phyloP scores from a whole-genome alignment of 2,113 vertebrate genomes.

The Egretta garzetta region DNA sequence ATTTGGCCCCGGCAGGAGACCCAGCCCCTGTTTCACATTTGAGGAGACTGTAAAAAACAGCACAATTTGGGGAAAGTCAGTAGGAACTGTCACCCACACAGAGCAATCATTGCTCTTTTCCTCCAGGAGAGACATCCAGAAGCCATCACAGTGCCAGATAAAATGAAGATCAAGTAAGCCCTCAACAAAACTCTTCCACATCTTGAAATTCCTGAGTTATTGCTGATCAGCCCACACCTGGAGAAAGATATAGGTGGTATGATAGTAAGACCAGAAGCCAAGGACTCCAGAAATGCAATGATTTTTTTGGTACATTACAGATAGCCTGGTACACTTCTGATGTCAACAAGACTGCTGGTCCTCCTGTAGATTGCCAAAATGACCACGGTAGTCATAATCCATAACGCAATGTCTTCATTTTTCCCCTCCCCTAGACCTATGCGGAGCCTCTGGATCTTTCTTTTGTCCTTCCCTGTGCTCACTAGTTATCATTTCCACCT shows the following conservation, averaged over 20 bases:
- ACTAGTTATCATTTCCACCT: not conserved
- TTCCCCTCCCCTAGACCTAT: not conserved
- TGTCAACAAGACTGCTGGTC: not conserved
- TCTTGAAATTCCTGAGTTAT: not conserved
- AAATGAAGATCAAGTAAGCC: not conserved
- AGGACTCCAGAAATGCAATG: accelerated
- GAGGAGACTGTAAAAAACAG: not conserved
- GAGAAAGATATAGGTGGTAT: not conserved
- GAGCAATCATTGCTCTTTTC: not conserved
- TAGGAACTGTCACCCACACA: not conserved
- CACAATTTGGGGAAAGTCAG: not conserved
- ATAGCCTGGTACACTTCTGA: not conserved
- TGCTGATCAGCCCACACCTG: not conserved
- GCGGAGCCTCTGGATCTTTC: not conserved
- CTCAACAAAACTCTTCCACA: not conserved
- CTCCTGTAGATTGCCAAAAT: not conserved
- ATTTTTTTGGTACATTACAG: not conserved
- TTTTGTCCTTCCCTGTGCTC: not conserved
- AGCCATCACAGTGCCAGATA: not conserved
- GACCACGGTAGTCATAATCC: not conserved
- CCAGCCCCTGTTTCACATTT: not conserved
- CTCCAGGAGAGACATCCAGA: not conserved
- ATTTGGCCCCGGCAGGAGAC: not conserved
- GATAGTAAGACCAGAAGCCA: not conserved
- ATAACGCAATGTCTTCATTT: not conserved